Evolutionary conservation across 2,888 invertebrate species (phyloP).

Genomic region (Perizoma flavofasciatum): DNA sequence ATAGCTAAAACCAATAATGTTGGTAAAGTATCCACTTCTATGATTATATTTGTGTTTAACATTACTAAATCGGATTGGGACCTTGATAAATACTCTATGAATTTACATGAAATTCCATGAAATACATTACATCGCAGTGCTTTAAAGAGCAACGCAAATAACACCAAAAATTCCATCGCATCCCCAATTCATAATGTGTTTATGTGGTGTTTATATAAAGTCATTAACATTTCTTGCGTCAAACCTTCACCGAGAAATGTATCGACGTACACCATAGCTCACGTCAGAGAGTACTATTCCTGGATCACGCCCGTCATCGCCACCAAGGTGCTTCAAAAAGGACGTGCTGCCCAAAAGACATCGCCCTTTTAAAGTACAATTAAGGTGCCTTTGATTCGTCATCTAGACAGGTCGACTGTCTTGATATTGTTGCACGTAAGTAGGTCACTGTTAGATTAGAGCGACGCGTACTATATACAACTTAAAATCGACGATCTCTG

Average conservation of each 20-base stretch:
- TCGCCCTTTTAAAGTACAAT: slow-evolving; percentile 49
- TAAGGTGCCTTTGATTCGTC: slow-evolving; percentile 54
- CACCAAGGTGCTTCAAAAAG: slow-evolving; percentile 59
- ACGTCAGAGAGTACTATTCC: slow-evolving; percentile 70
- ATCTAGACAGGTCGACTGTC: slow-evolving; percentile 48
- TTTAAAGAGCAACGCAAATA: slow-evolving; percentile 11
- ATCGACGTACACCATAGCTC: slow-evolving; percentile 53
- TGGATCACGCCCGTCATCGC: slow-evolving; percentile 60
- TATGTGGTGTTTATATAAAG: slow-evolving; percentile 46
- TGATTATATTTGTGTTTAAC: not conserved
- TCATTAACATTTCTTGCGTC: slow-evolving; percentile 72
- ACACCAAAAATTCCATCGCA: slow-evolving; percentile 34
- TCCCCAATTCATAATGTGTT: slow-evolving; percentile 45
- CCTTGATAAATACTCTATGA: no score
- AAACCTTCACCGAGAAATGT: slow-evolving; percentile 60
- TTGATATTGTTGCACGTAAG: slow-evolving; percentile 26
- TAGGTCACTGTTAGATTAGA: slow-evolving; percentile 12
- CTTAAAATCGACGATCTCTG: no score
- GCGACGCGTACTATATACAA: slow-evolving; percentile 2
- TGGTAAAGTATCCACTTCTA: slow-evolving; percentile 1
- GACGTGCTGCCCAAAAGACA: slow-evolving; percentile 44
- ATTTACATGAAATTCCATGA: no score
- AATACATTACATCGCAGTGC: no score
- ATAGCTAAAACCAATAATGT: slow-evolving; percentile 11
- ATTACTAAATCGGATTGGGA: no score